Evolutionary conservation across 2,888 invertebrate species (phyloP).

Genomic region (Cryptocephalus moraei): DNA sequence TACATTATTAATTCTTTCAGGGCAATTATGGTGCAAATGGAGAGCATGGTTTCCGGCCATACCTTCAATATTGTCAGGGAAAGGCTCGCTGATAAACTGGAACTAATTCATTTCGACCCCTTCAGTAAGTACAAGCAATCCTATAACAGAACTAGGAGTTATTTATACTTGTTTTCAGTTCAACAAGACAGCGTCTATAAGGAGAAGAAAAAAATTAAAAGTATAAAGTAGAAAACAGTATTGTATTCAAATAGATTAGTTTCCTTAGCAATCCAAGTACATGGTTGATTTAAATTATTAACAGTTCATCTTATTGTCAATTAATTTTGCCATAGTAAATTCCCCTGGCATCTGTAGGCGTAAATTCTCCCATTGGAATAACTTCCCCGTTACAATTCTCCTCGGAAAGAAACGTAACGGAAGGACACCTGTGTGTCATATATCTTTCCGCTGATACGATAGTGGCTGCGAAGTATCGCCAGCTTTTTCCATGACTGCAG

Average conservation of each 20-base stretch:
- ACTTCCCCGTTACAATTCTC: conserved; percentile 18
- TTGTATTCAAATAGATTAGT: neutral
- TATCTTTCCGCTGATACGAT: conserved; percentile 46
- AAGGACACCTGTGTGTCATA: conserved; percentile 45
- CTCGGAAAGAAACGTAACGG: conserved; percentile 40
- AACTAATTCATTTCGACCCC: conserved; percentile 66
- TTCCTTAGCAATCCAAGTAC: neutral
- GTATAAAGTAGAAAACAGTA: conserved; percentile 34
- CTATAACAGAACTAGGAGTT: neutral
- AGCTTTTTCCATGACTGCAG: conserved; percentile 60
- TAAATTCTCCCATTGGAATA: conserved; percentile 22
- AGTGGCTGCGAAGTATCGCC: conserved; percentile 54
- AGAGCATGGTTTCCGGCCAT: conserved; percentile 73
- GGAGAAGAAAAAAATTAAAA: conserved; percentile 69
- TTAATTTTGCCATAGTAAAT: conserved; percentile 19
- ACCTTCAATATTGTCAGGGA: conserved; percentile 55
- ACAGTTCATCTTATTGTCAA: neutral
- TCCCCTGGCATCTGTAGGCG: conserved; percentile 19
- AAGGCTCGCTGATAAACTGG: conserved; percentile 67
- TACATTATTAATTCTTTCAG: conserved; percentile 39
- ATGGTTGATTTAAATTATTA: neutral
- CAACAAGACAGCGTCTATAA: conserved; percentile 53
- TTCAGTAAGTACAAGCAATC: conserved; percentile 50
- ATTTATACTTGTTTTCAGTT: conserved; percentile 48
- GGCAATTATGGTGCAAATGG: conserved; percentile 64